A percentile compares a stretch with the other conserved stretches of the same genome.
These are phyloP conservation scores for Drosophila emarginata DNA, from an alignment of 2,888 invertebrate species.

Conservation along the genomic window DNA sequence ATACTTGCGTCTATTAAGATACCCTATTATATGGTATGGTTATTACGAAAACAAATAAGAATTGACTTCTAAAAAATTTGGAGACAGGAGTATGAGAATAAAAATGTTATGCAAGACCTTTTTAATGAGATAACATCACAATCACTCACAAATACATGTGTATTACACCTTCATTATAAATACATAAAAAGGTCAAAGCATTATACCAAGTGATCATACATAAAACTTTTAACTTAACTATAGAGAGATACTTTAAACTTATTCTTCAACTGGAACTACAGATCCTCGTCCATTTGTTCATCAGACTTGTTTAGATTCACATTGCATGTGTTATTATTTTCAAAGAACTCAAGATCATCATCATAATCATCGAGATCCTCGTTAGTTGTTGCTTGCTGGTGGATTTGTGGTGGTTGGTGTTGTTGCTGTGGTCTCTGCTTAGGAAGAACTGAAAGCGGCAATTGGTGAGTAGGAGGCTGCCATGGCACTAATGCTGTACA, in stretches of 20 bases:
- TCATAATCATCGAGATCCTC: constrained; percentile 71
- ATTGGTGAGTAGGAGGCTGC: constrained; percentile 87
- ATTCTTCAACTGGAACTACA: constrained; percentile 45
- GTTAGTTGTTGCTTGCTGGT: background rate
- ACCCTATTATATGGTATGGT: too few relatives aligned
- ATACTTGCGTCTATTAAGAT: too few relatives aligned
- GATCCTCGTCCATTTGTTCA: constrained; percentile 80
- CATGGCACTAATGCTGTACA: constrained; percentile 91
- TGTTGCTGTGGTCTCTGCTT: constrained; percentile 14
- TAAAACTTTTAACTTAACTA: background rate
- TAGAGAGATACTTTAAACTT: background rate
- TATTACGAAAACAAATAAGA: too few relatives aligned
- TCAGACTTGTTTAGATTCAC: constrained; percentile 82
- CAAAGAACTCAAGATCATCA: constrained; percentile 73
- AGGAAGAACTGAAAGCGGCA: constrained; percentile 30
- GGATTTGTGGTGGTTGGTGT: background rate
- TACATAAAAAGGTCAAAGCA: background rate
- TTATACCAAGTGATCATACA: background rate
- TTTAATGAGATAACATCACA: background rate
- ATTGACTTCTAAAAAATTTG: too few relatives aligned
- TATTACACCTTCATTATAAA: background rate
- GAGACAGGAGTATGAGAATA: background rate
- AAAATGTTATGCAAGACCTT: background rate
- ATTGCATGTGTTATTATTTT: constrained; percentile 81
- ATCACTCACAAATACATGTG: background rate